phyloP scores from a whole-genome alignment of 2,113 vertebrate species.

The Thryonomys swinderianus region DNA sequence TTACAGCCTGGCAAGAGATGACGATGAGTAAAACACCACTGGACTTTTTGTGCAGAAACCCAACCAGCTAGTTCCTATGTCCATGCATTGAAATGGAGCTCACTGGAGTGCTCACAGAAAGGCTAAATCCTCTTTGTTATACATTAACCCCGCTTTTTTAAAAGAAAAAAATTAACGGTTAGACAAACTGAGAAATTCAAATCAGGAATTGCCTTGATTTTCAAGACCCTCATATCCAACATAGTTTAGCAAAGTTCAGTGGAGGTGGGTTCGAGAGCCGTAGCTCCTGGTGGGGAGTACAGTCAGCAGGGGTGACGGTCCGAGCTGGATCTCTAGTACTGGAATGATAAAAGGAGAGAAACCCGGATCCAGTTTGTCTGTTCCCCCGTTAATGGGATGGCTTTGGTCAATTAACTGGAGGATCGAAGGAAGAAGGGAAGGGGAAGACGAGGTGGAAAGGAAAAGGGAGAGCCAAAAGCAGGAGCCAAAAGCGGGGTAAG shows the following conservation, averaged over 20 bases:
- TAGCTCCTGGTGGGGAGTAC: too few relatives aligned
- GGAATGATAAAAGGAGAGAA: neutral
- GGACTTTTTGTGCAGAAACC: neutral
- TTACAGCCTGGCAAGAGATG: too few relatives aligned
- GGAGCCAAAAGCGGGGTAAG: too few relatives aligned
- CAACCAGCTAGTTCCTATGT: neutral
- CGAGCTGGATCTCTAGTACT: neutral
- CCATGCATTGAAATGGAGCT: conserved; percentile 18
- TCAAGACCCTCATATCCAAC: neutral
- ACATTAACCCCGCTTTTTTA: too few relatives aligned
- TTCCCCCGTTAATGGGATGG: neutral
- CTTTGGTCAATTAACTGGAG: neutral
- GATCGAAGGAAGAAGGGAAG: neutral
- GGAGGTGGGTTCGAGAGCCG: too few relatives aligned
- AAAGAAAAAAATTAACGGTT: too few relatives aligned
- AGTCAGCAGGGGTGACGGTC: neutral
- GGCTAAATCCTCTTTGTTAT: conserved; percentile 10
- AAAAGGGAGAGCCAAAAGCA: too few relatives aligned
- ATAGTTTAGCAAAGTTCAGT: too few relatives aligned
- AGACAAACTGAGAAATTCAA: neutral
- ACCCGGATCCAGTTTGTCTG: neutral
- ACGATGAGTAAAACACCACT: neutral
- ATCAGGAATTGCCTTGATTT: neutral
- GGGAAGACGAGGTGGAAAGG: too few relatives aligned
- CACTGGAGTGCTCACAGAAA: neutral